A percentile compares a stretch with the other conserved stretches of the same genome.
phyloP scores from a whole-genome alignment of 2,888 invertebrate species.

The Punctoribates punctum region DNA sequence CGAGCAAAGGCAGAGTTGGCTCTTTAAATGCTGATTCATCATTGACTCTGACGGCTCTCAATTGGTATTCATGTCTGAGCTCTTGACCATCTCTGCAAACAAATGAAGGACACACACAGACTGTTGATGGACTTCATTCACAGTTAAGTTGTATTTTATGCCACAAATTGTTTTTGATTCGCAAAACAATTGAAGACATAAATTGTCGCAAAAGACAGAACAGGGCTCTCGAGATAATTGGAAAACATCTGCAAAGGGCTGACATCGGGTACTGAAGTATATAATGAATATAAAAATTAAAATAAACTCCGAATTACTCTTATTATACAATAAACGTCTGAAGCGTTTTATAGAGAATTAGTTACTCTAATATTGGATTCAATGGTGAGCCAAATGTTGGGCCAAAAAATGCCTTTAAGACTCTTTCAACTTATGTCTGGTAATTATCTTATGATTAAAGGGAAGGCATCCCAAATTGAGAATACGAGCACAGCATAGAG shows the following conservation, averaged over 20 bases:
- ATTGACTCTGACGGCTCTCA: too few relatives aligned
- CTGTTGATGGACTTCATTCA: too few relatives aligned
- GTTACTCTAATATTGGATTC: not conserved
- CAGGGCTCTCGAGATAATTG: not conserved
- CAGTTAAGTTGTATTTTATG: too few relatives aligned
- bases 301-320: not conserved
- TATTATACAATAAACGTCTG: not conserved
- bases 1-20: too few relatives aligned
- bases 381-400: not conserved
- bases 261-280: not conserved
- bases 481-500: not conserved
- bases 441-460: slow-evolving; percentile 36
- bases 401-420: slow-evolving; percentile 27
- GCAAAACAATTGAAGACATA: not conserved
- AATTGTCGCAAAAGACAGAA: not conserved
- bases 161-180: too few relatives aligned
- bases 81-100: too few relatives aligned
- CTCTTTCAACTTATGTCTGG: slow-evolving; percentile 5
- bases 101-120: too few relatives aligned
- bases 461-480: not conserved
- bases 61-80: too few relatives aligned
- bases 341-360: not conserved
- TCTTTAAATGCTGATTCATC: too few relatives aligned
- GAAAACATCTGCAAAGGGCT: slow-evolving; percentile 14
- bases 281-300: not conserved